Evolutionary conservation across 2,797 vertebrate species (phyloP).

Genomic region (Pangasius larnaudii): DNA sequence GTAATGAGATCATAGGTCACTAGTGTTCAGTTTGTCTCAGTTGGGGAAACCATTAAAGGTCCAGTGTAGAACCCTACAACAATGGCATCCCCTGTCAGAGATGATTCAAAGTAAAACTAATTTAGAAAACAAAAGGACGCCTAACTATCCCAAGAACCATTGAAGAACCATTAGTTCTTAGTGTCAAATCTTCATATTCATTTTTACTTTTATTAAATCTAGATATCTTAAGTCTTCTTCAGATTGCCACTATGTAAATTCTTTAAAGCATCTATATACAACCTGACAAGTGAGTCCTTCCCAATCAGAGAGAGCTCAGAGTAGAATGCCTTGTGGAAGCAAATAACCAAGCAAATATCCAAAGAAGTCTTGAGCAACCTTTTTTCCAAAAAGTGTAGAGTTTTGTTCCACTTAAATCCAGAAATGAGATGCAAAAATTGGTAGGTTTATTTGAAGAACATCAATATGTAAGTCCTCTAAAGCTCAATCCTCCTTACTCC

Average conservation of each 20-base stretch:
- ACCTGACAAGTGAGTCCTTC: not conserved
- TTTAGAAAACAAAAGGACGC: not conserved
- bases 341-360: not conserved
- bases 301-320: not conserved
- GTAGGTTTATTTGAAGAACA: constrained; percentile 14
- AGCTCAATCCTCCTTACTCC: not conserved
- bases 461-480: not conserved
- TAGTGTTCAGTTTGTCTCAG: not conserved
- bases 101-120: not conserved
- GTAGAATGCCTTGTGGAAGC: not conserved
- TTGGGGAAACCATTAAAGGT: no score
- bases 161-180: not conserved
- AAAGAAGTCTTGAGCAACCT: not conserved
- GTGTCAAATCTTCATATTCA: not conserved
- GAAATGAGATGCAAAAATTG: not conserved
- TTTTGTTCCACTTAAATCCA: not conserved
- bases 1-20: not conserved
- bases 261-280: not conserved
- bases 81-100: not conserved
- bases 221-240: not conserved
- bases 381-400: not conserved
- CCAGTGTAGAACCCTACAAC: not conserved
- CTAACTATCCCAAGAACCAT: not conserved
- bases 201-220: not conserved
- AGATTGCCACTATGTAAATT: not conserved